These are phyloP conservation scores for Tauraco hartlaubi DNA, from an alignment of 2,797 vertebrate genomes.

Conservation along the genomic window DNA sequence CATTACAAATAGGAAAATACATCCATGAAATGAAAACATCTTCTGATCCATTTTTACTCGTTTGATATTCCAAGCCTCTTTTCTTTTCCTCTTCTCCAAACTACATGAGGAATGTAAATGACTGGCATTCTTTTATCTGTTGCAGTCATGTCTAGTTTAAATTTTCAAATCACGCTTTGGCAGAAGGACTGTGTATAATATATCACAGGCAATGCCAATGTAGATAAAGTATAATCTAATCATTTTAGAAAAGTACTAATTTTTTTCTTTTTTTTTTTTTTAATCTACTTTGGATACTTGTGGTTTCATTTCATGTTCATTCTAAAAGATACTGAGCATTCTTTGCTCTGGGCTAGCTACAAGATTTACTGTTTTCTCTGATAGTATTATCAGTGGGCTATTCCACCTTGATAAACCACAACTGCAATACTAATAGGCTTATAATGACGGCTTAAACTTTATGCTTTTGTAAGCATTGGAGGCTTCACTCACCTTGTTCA, in stretches of 20 bases:
- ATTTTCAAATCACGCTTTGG: not conserved
- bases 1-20: not conserved
- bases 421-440: constrained; percentile 63
- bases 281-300: not conserved
- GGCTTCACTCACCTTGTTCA: constrained; percentile 93
- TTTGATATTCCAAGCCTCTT: not conserved
- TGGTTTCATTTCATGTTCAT: constrained; percentile 22
- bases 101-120: not conserved
- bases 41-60: constrained; percentile 3
- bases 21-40: constrained; percentile 22
- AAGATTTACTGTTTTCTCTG: constrained; percentile 35
- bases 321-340: constrained; percentile 6
- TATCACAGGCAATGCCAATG: not conserved
- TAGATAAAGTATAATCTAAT: constrained; percentile 4
- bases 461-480: constrained; percentile 47
- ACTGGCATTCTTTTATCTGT: constrained; percentile 1
- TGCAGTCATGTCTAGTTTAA: not conserved
- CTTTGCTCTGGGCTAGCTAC: constrained; percentile 22
- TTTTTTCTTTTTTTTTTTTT: not conserved
- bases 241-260: not conserved
- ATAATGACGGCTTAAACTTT: constrained; percentile 53
- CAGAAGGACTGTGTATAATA: not conserved
- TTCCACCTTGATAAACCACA: constrained; percentile 84
- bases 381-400: constrained; percentile 76
- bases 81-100: not conserved